A percentile compares a stretch with the other conserved stretches of the same genome.
Evolutionary conservation across 2,113 vertebrate species (phyloP).

Genomic region (Pterophyllum scalare): DNA sequence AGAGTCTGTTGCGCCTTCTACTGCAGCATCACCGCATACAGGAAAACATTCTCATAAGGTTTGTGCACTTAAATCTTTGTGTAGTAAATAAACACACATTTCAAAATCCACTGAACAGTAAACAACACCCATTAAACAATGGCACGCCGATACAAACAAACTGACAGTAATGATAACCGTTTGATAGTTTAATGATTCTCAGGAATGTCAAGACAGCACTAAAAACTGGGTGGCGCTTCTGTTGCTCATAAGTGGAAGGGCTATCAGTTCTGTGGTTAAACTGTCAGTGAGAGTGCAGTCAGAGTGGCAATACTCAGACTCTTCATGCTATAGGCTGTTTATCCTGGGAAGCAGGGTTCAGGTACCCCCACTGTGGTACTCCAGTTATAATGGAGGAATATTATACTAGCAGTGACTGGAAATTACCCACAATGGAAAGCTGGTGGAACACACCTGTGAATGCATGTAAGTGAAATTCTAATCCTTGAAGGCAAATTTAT

Average conservation of each 20-base stretch:
- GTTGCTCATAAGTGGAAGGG: constrained; percentile 17
- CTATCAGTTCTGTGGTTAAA: background rate
- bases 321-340: background rate
- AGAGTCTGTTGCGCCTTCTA: background rate
- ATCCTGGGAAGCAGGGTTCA: constrained; percentile 1
- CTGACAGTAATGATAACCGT: background rate
- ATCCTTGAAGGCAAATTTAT: background rate
- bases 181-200: background rate
- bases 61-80: background rate
- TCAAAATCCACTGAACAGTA: background rate
- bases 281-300: too few species aligned
- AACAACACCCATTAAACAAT: background rate
- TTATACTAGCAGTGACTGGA: background rate
- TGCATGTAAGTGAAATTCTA: background rate
- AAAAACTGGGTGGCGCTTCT: constrained; percentile 31
- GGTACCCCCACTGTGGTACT: background rate
- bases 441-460: background rate
- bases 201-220: background rate
- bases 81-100: background rate
- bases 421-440: background rate
- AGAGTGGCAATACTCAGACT: background rate
- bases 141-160: background rate
- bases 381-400: background rate
- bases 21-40: background rate
- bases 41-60: background rate